A percentile compares a stretch with the other conserved stretches of the same genome.
Conservation (phyloP, 2,888 invertebrate genomes). For the Mesopsocus fuscifrons region DNA sequence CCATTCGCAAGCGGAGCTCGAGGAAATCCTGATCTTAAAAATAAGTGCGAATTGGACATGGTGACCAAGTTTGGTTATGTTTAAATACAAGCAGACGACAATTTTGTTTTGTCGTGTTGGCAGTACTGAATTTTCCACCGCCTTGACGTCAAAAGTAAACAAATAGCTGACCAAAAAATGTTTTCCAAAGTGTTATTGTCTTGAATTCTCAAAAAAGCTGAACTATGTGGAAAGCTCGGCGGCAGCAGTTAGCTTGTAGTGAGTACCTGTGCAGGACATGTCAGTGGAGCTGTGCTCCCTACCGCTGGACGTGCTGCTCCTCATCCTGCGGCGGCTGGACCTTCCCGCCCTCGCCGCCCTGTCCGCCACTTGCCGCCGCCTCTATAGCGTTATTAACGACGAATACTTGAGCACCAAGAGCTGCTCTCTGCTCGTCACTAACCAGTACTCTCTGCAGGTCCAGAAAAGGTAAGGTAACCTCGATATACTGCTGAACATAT, state of each 20-base stretch:
- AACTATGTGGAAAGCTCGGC: too few species aligned
- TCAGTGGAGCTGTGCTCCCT: too few species aligned
- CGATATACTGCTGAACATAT: too few species aligned
- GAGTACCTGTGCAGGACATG: too few species aligned
- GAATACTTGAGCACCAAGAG: conserved; percentile 9
- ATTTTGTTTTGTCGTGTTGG: conserved; percentile 16
- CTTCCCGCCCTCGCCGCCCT: conserved; percentile 3
- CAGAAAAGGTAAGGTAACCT: conserved; percentile 6
- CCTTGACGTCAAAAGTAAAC: too few species aligned
- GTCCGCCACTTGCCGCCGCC: conserved; percentile 1
- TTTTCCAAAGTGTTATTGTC: background rate
- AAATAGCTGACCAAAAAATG: background rate
- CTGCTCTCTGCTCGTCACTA: conserved; percentile 9
- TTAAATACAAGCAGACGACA: background rate
- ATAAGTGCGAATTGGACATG: conserved; percentile 55
- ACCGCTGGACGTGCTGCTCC: conserved; percentile 8
- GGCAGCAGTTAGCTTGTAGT: too few species aligned
- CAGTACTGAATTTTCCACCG: background rate
- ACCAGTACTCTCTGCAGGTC: conserved; percentile 8
- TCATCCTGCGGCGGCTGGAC: conserved; percentile 7
- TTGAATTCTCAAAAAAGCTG: too few species aligned
- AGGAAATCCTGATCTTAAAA: conserved; percentile 53
- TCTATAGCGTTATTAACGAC: conserved; percentile 9
- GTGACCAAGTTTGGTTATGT: conserved; percentile 16
- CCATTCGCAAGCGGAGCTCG: conserved; percentile 72